These are phyloP conservation scores for Polymixis lichenea DNA, from an alignment of 2,888 invertebrate species.

Conservation along the genomic window DNA sequence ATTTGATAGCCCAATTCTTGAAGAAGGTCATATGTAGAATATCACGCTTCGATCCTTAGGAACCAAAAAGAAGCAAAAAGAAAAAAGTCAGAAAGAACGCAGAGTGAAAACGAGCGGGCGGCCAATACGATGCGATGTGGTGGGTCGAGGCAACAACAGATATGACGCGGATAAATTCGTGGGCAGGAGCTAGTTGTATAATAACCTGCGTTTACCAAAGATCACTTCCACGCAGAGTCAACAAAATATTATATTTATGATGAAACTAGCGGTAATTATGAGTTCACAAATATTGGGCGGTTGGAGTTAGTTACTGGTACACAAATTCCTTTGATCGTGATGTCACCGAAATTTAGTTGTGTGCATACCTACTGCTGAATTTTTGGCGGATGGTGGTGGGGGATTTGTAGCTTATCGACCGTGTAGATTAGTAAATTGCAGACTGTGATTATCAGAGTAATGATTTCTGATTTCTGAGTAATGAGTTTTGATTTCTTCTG, in stretches of 20 bases:
- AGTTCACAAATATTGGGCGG: slow-evolving; percentile 40
- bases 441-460: neutral
- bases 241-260: slow-evolving; percentile 51
- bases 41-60: neutral
- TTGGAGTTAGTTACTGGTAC: slow-evolving; percentile 9
- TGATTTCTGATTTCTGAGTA: too few relatives aligned
- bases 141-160: neutral
- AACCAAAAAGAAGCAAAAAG: neutral
- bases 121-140: neutral
- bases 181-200: slow-evolving; percentile 6
- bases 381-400: neutral
- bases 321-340: slow-evolving; percentile 26
- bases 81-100: neutral
- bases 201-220: slow-evolving; percentile 20
- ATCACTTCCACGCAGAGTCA: slow-evolving; percentile 15
- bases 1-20: neutral
- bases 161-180: too few relatives aligned
- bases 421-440: neutral
- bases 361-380: neutral
- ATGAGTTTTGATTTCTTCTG: neutral
- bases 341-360: neutral
- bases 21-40: too few relatives aligned
- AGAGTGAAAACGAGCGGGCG: neutral
- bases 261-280: slow-evolving; percentile 44
- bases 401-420: neutral